These are phyloP conservation scores for Belgica antarctica DNA, from an alignment of 2,888 invertebrate genomes.

Conservation along the genomic window DNA sequence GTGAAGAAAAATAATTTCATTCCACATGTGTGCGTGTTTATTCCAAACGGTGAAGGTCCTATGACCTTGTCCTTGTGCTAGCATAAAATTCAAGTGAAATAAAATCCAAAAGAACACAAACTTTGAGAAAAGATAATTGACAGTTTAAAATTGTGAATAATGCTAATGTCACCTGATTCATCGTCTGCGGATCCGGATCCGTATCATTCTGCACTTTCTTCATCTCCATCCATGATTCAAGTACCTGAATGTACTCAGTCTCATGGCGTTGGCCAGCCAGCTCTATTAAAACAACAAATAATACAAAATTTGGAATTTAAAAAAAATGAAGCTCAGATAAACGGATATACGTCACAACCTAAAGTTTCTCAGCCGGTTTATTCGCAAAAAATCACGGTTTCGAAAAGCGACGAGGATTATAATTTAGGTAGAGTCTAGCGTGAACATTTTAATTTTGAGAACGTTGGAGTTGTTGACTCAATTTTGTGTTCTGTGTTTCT, in stretches of 20 bases:
- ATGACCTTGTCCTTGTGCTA: conserved; percentile 37
- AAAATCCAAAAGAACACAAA: not conserved
- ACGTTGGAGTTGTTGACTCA: not conserved
- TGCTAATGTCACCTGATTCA: conserved; percentile 56
- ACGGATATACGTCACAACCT: not conserved
- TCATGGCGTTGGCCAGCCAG: conserved; percentile 6
- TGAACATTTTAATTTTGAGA: not conserved
- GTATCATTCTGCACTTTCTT: not conserved
- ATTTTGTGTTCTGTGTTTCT: not conserved
- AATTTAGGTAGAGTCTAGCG: conserved; percentile 32
- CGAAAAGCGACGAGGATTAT: conserved; percentile 31
- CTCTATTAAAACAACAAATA: not conserved
- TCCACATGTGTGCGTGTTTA: not conserved
- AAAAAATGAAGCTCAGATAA: not conserved
- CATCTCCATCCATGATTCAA: conserved; percentile 28
- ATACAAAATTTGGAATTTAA: conserved; percentile 32
- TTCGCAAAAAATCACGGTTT: not conserved
- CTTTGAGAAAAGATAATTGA: not conserved
- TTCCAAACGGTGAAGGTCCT: conserved; percentile 35
- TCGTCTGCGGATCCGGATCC: conserved; percentile 25
- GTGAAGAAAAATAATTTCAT: conserved; percentile 20
- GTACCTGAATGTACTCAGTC: conserved; percentile 42
- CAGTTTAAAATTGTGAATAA: conserved; percentile 45
- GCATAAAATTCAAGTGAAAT: not conserved
- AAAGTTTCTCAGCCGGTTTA: not conserved